Evolutionary conservation across 2,113 vertebrate genomes (phyloP).

Genomic region (Ornithorhynchus anatinus): DNA sequence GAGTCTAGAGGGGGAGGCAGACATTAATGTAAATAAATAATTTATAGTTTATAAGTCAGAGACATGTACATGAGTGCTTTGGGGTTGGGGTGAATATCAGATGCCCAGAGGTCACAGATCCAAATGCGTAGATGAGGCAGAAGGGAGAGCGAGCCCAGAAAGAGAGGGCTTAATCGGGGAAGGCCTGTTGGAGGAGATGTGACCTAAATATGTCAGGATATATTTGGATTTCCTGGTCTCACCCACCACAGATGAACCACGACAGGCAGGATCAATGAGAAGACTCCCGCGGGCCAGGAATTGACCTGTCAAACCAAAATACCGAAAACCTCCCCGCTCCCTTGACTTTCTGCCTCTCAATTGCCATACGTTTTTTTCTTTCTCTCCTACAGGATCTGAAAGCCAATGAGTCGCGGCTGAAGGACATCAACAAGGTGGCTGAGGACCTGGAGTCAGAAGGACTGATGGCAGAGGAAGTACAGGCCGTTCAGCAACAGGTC

Average conservation of each 20-base stretch:
- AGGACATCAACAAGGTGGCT: constrained; percentile 97
- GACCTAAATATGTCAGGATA: too few relatives aligned
- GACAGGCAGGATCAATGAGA: not conserved
- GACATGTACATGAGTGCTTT: too few relatives aligned
- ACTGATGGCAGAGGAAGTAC: constrained; percentile 93
- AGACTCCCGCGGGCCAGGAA: not conserved
- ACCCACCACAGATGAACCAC: not conserved
- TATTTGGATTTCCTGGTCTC: not conserved
- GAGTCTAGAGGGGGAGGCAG: too few relatives aligned
- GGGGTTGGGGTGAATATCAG: too few relatives aligned
- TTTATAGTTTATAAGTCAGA: too few relatives aligned
- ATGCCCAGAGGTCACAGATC: too few relatives aligned
- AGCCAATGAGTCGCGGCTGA: constrained; percentile 94
- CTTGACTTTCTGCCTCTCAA: not conserved
- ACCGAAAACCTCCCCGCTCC: too few relatives aligned
- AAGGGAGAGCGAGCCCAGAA: too few relatives aligned
- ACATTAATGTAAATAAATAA: too few relatives aligned
- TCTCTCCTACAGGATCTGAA: constrained; percentile 85
- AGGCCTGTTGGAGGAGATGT: too few relatives aligned
- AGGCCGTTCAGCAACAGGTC: constrained; percentile 90
- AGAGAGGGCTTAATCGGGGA: too few relatives aligned
- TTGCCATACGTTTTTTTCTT: not conserved
- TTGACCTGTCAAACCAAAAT: fast-evolving
- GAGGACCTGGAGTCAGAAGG: constrained; percentile 96
- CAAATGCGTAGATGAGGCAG: too few relatives aligned